Evolutionary conservation across 2,113 vertebrate species (phyloP), one percentile per base, ranked within the genome.

Genomic region (Benitochromis conjunctus): DNA sequence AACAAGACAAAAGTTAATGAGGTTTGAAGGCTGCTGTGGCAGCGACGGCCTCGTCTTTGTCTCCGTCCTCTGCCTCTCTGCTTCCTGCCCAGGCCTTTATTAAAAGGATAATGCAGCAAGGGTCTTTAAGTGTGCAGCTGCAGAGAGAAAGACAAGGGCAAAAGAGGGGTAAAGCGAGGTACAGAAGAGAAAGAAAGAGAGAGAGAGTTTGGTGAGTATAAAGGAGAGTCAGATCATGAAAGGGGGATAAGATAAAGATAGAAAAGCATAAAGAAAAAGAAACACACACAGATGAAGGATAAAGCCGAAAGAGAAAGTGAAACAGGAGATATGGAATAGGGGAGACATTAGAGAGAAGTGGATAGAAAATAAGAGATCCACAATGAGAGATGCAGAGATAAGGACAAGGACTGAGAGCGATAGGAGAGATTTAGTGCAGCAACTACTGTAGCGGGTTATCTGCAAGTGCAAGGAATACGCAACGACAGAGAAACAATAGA

Each of bases 1-100:
- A 94, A 95, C 94, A 93, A 96, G 93, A 96, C 95, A 95, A 94
- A 95, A 96, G 94, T 96, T 95, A 95, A 97, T 96, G 95, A 96
- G 93, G 91, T 95, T 93, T 95, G 94, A 96, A 95, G 95, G 93
- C 94, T 94, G 92, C 91, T 89, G 93, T 94, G 85, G 94, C 92
- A 94, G 94, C 83, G 57, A 88, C 81, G 60, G 91, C 93, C 94
- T 93, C 29, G 86, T 90, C 93, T 95, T 95, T 95, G 92, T 95
- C 91, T 92, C 86, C 19, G 86, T 94, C 93, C 93, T 93, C 91
- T 95, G 90, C 92, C 93, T 95, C 95, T 86, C 76, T 94, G 92
- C 94, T 92, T 94, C 88, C 93, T 95, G 94, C 85, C 85, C 85
- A 81, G 89, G 92, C 93, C 94, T 95, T 95, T 96, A 94, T 95